Base-by-base conservation (phyloP, 2,113 vertebrate genomes). In the Falcunculus frontatus region DNA sequence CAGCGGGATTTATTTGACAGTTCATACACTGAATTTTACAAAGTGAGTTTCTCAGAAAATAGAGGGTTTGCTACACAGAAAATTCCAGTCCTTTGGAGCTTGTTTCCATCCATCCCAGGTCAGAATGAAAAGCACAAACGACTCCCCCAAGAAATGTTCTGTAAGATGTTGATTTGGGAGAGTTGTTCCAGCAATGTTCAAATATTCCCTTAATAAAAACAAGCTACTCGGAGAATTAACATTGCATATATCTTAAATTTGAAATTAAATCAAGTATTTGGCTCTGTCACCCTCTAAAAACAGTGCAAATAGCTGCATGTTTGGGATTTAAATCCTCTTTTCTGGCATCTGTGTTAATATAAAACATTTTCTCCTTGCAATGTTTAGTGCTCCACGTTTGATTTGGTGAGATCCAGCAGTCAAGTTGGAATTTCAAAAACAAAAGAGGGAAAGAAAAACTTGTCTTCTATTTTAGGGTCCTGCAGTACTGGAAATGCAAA, bases 401-500 rank as follows among this genome's bases (percentile, higher is more conserved):
- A 70, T 74, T 47, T 70, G 79, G 68, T 80, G 84, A 93, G 8
- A 95, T 70, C 86, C 23, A 6, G 3, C 37, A 85, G 42, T 80
- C 75, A 52, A 70, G 63, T 8, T 75, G 82, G 76, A 91, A 93
- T 93, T 96, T 80, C 41, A 90, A 89, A 93, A 96, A 57, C 89
- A 75, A 75, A 93, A 93, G 89, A 92, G 27, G 83, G 56, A 93
- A 92, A 83, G 94, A 70, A 95, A 94, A 94, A 86, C 84, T 90
- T 16, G 90, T 83, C 87, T 94, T 93, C 95, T 96, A 75, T 95
- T 96, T 96, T 84, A 94, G 92, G 93, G 93, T 96, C 83, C 77
- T 90, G 95, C 85, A 86, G 83, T 96, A 96, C 91, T 93, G 92
- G 95, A 96, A 97, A 94, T 92, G 85, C 95, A 94, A 95, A 93